A percentile compares a stretch with the other conserved stretches of the same genome.
Conservation (phyloP, 2,113 vertebrate genomes). For the Lethenteron reissneri region DNA sequence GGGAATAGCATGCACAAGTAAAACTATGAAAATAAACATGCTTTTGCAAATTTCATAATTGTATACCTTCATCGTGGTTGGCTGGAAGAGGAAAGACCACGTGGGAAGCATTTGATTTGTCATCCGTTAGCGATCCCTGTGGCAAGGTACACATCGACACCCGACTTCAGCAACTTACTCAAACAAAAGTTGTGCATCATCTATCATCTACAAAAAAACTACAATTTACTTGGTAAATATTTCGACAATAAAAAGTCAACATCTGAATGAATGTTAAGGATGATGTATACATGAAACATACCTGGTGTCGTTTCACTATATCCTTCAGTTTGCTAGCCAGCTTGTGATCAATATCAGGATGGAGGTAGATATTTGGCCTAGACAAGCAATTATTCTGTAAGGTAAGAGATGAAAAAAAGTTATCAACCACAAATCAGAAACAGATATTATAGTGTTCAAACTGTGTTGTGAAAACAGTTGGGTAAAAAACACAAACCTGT, state of each 20-base stretch:
- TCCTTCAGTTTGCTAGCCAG: constrained; percentile 76
- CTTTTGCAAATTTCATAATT: too few species aligned
- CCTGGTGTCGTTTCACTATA: constrained; percentile 89
- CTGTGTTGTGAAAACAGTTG: not conserved
- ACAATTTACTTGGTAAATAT: not conserved
- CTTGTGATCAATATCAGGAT: constrained; percentile 70
- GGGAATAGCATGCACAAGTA: too few species aligned
- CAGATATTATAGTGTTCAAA: not conserved
- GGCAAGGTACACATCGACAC: not conserved
- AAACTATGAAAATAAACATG: too few species aligned
- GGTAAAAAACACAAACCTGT: constrained; percentile 32
- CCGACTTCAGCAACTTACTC: too few species aligned
- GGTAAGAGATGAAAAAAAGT: constrained; percentile 6
- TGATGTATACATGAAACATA: constrained; percentile 14
- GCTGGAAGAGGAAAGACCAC: constrained; percentile 59
- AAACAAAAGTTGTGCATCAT: too few species aligned
- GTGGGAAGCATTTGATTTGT: constrained; percentile 58
- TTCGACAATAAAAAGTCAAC: not conserved
- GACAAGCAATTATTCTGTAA: constrained; percentile 64
- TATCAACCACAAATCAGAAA: constrained; percentile 1
- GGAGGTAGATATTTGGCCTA: constrained; percentile 77
- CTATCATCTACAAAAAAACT: not conserved
- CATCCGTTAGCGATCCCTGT: constrained; percentile 75
- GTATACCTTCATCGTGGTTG: constrained; percentile 61
- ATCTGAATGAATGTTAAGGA: too few species aligned